Evolutionary conservation across 2,888 invertebrate genomes (phyloP).

Genomic region (Rapana venosa): DNA sequence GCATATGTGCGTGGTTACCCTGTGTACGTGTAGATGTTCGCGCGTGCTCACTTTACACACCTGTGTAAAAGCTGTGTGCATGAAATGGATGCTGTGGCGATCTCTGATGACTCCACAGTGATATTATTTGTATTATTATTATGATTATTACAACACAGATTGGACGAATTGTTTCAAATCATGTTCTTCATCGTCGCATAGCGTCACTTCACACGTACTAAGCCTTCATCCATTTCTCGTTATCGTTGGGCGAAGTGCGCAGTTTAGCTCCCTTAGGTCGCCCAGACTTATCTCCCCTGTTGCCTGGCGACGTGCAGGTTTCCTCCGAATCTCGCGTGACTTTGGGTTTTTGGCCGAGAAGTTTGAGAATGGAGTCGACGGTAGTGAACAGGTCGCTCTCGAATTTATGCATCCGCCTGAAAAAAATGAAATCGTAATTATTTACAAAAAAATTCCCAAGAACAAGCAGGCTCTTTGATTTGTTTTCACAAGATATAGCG

Average conservation of each 20-base stretch:
- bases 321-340: constrained; percentile 51
- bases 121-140: too few relatives aligned
- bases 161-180: background rate
- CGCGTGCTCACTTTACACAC: background rate
- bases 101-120: too few relatives aligned
- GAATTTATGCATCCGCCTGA: constrained; percentile 76
- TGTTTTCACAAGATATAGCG: too few relatives aligned
- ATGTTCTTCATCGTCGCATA: background rate
- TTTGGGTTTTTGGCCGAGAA: constrained; percentile 74
- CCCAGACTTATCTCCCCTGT: constrained; percentile 23
- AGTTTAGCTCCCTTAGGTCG: constrained; percentile 9
- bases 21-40: background rate
- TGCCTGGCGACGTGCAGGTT: background rate
- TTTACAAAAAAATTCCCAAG: background rate
- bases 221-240: background rate
- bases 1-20: background rate
- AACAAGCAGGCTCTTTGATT: too few relatives aligned
- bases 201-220: background rate
- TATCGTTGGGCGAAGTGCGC: background rate
- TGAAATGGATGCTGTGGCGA: too few relatives aligned
- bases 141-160: background rate
- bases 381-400: constrained; percentile 75
- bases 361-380: constrained; percentile 74
- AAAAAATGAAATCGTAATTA: constrained; percentile 41
- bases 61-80: too few relatives aligned